Conservation (phyloP, 2,797 vertebrate genomes). For the Crypturellus tataupa region DNA sequence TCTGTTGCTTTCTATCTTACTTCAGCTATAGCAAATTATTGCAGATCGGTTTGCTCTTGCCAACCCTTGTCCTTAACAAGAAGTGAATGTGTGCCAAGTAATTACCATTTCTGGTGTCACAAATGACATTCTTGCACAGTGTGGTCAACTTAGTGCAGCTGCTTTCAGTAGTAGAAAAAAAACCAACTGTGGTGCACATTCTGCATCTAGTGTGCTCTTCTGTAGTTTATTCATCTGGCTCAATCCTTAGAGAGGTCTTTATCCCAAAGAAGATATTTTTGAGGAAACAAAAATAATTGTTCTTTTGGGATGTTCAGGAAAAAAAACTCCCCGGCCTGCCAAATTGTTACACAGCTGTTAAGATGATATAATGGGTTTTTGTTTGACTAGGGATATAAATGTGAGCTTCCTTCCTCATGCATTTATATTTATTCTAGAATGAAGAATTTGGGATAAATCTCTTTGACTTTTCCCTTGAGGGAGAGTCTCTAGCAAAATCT, state of each 20-base stretch:
- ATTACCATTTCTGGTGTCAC: constrained; percentile 45
- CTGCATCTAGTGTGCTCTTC: constrained; percentile 15
- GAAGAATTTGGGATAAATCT: constrained; percentile 27
- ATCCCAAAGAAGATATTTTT: constrained; percentile 57
- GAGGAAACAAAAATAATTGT: constrained; percentile 72
- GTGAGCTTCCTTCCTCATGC: constrained; percentile 71
- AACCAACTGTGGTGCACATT: constrained; percentile 3
- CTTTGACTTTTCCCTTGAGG: background rate
- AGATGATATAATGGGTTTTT: constrained; percentile 64
- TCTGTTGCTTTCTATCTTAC: background rate
- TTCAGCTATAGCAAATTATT: constrained; percentile 3
- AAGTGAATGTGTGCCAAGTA: constrained; percentile 25
- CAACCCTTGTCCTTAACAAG: background rate
- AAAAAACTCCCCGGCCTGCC: constrained; percentile 56
- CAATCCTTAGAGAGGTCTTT: background rate
- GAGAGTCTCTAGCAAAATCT: background rate
- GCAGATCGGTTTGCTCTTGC: constrained; percentile 14
- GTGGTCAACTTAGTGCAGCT: constrained; percentile 33
- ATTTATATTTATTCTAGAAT: constrained; percentile 43
- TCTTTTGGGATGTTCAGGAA: constrained; percentile 57
- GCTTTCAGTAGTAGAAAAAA: constrained; percentile 42
- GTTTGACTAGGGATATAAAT: constrained; percentile 51
- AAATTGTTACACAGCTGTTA: constrained; percentile 72
- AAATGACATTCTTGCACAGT: constrained; percentile 18
- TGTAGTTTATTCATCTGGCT: constrained; percentile 51